Percentiles rank a stretch among this genome's conserved stretches.
phyloP scores from a whole-genome alignment of 2,113 vertebrate species.

The Gymnorhina tibicen region DNA sequence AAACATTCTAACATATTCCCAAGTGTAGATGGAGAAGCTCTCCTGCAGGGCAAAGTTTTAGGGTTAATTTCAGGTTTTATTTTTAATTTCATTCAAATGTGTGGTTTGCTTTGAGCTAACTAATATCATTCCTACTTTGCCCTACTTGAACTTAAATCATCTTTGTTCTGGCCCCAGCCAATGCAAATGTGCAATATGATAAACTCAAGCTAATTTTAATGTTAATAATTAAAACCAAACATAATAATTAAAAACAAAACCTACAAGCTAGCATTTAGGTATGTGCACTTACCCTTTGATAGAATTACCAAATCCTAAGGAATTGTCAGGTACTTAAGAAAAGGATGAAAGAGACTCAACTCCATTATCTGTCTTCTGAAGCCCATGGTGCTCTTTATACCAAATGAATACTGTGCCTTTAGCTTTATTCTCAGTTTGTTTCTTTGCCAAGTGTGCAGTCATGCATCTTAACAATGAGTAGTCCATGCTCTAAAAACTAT shows the following conservation, averaged over 20 bases:
- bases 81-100: neutral
- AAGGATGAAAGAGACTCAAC: neutral
- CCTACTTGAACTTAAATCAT: neutral
- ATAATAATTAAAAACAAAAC: neutral
- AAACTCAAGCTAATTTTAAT: neutral
- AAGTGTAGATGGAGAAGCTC: neutral
- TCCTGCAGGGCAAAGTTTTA: neutral
- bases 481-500: conserved; percentile 11
- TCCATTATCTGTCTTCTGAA: neutral
- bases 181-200: neutral
- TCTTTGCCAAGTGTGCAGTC: conserved; percentile 30
- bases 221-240: neutral
- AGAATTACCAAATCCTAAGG: neutral
- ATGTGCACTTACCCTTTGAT: neutral
- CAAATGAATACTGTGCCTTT: neutral
- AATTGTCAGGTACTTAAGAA: neutral
- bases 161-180: neutral
- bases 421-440: conserved; percentile 16
- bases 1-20: neutral
- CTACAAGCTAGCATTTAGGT: neutral
- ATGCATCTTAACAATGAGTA: conserved; percentile 33
- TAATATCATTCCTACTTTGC: neutral
- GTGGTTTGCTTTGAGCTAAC: neutral
- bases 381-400: neutral
- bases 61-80: neutral